A percentile compares a stretch with the other conserved stretches of the same genome.
These are phyloP conservation scores for Chrysolophus pictus DNA, from an alignment of 2,797 vertebrate genomes.

Conservation along the genomic window DNA sequence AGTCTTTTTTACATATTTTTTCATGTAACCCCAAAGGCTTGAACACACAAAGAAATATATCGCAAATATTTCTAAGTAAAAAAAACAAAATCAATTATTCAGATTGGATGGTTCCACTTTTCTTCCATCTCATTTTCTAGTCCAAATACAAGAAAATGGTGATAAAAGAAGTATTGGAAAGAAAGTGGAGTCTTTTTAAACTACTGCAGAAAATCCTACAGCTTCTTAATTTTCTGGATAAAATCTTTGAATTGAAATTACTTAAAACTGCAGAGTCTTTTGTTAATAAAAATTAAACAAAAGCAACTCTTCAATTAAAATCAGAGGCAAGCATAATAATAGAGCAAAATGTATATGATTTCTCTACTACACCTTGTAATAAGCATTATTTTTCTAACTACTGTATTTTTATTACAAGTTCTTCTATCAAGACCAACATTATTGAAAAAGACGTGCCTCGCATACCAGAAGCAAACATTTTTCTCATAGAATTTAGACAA, in stretches of 20 bases:
- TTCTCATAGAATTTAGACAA: not conserved
- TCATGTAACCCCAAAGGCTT: not conserved
- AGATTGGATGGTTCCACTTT: not conserved
- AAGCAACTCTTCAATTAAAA: not conserved
- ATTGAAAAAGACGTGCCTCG: not conserved
- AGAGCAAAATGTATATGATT: not conserved
- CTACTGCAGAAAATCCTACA: not conserved
- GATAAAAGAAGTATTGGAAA: not conserved
- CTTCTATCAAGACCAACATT: not conserved
- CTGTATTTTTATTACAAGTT: not conserved
- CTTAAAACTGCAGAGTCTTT: not conserved
- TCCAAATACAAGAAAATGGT: not conserved
- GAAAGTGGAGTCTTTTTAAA: not conserved
- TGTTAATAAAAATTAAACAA: not conserved
- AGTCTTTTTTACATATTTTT: not conserved
- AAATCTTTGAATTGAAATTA: not conserved
- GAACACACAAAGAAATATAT: not conserved
- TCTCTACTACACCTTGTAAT: not conserved
- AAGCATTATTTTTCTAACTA: not conserved
- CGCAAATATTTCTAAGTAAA: not conserved
- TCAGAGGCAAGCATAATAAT: not conserved
- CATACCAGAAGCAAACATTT: not conserved
- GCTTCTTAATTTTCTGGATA: not conserved
- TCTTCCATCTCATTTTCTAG: not conserved
- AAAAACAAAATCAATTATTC: not conserved